Conservation (phyloP, 2,888 invertebrate genomes). For the Xestobium rufovillosum region DNA sequence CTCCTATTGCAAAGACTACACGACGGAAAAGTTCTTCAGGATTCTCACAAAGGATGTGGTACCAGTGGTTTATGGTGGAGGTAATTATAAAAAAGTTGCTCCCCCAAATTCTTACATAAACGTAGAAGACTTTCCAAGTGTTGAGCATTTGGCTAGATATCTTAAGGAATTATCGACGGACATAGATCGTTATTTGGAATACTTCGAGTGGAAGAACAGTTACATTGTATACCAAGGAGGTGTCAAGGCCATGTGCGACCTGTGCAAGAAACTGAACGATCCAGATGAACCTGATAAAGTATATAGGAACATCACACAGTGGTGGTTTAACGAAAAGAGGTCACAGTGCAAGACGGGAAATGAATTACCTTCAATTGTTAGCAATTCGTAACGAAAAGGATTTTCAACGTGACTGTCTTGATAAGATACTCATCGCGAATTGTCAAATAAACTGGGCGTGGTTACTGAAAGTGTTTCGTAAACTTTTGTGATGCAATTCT, state of each 20-base stretch:
- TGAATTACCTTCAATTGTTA: no score
- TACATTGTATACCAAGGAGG: conserved; percentile 23
- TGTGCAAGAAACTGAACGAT: conserved; percentile 30
- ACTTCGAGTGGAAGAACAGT: conserved; percentile 50
- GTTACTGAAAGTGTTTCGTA: no score
- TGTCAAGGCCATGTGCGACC: conserved; percentile 24
- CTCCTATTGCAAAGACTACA: conserved; percentile 58
- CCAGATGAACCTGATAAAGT: conserved; percentile 19
- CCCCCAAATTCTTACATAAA: conserved; percentile 50
- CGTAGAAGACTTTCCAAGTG: conserved; percentile 48
- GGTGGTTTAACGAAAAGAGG: conserved; percentile 24
- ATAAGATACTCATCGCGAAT: no score
- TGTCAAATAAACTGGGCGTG: no score
- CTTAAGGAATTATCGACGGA: conserved; percentile 45
- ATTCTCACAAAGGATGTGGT: conserved; percentile 52
- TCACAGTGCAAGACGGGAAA: conserved; percentile 15
- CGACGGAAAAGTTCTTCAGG: conserved; percentile 55
- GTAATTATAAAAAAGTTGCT: conserved; percentile 49
- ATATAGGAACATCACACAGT: conserved; percentile 23
- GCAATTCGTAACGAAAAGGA: no score
- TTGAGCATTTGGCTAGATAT: conserved; percentile 46
- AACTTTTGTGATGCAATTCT: no score
- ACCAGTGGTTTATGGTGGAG: conserved; percentile 60
- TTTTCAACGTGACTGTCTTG: no score
- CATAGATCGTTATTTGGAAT: conserved; percentile 48